These are phyloP conservation scores for Alsophila aescularia DNA, from an alignment of 2,888 invertebrate species.

Conservation along the genomic window DNA sequence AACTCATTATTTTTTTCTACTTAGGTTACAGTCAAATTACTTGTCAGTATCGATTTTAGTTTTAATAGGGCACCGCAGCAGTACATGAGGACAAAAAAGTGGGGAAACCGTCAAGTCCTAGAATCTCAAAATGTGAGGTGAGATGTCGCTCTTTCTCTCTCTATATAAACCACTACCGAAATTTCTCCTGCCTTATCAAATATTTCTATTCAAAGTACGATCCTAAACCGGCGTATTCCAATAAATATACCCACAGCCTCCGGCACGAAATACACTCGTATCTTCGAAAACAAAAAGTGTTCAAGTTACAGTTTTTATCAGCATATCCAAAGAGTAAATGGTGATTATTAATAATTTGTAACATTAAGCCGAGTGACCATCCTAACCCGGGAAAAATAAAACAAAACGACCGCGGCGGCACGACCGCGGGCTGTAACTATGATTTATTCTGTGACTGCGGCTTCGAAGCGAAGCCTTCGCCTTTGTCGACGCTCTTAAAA, in stretches of 20 bases:
- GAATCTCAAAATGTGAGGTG: too few relatives aligned
- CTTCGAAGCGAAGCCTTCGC: conserved; percentile 39
- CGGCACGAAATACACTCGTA: background rate
- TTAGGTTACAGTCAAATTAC: too few relatives aligned
- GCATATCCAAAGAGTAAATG: conserved; percentile 33
- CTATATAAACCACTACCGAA: too few relatives aligned
- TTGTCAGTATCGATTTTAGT: too few relatives aligned
- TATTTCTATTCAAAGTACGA: background rate
- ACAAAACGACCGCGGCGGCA: conserved; percentile 47
- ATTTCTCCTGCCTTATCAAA: too few relatives aligned
- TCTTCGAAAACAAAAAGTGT: conserved; percentile 9
- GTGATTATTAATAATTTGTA: conserved; percentile 65
- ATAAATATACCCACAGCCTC: background rate
- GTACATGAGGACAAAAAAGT: too few relatives aligned
- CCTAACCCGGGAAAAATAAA: conserved; percentile 48
- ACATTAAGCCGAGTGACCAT: conserved; percentile 59
- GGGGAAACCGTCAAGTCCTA: too few relatives aligned
- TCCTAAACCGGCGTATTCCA: background rate
- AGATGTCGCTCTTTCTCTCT: too few relatives aligned
- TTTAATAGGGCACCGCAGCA: too few relatives aligned
- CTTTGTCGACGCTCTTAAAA: conserved; percentile 61
- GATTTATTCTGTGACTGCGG: too few relatives aligned
- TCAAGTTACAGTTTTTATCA: conserved; percentile 25
- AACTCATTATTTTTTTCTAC: too few relatives aligned
- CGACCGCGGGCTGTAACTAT: conserved; percentile 10